phyloP scores from a whole-genome alignment of 2,113 vertebrate genomes.

The Rhipidura dahli region DNA sequence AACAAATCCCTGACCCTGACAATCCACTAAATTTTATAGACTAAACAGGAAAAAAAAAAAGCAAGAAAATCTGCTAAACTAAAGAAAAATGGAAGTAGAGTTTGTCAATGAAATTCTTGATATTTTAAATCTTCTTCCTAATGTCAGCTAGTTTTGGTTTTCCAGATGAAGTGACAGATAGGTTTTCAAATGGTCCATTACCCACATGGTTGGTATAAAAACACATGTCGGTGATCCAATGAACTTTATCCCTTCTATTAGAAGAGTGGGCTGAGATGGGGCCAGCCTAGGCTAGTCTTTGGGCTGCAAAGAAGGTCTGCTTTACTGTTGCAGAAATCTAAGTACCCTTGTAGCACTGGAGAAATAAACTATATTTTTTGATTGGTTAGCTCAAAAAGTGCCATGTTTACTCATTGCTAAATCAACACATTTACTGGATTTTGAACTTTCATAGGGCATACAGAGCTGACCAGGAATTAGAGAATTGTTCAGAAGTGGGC shows the following conservation, averaged over 20 bases:
- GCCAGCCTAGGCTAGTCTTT: neutral
- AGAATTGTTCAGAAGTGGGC: neutral
- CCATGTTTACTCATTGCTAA: neutral
- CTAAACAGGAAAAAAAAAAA: neutral
- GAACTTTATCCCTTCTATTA: neutral
- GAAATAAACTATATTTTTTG: neutral
- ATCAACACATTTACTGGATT: neutral
- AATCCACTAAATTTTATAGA: neutral
- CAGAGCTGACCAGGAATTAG: neutral
- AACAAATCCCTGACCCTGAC: neutral
- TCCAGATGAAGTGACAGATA: neutral
- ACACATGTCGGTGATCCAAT: neutral
- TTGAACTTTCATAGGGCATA: neutral
- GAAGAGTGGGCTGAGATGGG: neutral
- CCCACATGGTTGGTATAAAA: neutral
- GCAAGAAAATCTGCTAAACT: neutral
- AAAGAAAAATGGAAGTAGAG: neutral
- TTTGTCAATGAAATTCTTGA: neutral
- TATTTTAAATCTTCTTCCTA: neutral
- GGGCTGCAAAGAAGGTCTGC: neutral
- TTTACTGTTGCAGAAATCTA: neutral
- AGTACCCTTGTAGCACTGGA: neutral
- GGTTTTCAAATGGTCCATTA: neutral
- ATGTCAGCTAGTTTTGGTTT: neutral
- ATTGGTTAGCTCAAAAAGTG: neutral